A percentile compares a stretch with the other conserved stretches of the same genome.
These are phyloP conservation scores for Acleris cristana DNA, from an alignment of 2,888 invertebrate genomes.

Conservation along the genomic window DNA sequence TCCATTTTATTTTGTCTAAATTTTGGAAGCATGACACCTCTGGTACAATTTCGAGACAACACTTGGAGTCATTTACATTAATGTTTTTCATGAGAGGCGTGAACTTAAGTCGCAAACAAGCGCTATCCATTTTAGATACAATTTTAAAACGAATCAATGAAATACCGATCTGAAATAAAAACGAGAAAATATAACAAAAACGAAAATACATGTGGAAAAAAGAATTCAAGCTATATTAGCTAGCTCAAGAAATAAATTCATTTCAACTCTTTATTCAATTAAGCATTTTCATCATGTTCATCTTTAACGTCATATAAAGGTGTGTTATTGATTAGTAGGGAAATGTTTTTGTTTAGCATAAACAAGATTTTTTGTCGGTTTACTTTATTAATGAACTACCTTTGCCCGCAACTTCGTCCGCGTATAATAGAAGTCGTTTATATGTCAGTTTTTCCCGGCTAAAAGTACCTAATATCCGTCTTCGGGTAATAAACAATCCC, in stretches of 20 bases:
- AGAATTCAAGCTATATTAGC: neutral
- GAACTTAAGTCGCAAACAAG: constrained; percentile 66
- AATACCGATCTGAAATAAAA: constrained; percentile 36
- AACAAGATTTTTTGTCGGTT: too few relatives aligned
- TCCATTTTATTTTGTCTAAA: constrained; percentile 66
- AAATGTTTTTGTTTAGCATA: too few relatives aligned
- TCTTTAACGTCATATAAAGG: too few relatives aligned
- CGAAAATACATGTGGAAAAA: neutral
- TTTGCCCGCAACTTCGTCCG: too few relatives aligned
- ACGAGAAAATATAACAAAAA: constrained; percentile 43
- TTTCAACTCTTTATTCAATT: too few relatives aligned
- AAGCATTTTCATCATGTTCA: too few relatives aligned
- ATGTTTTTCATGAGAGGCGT: constrained; percentile 58
- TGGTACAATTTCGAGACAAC: constrained; percentile 69
- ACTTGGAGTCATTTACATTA: constrained; percentile 53
- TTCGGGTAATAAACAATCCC: too few relatives aligned
- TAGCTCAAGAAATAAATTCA: too few relatives aligned
- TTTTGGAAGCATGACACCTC: constrained; percentile 63
- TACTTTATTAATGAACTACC: too few relatives aligned
- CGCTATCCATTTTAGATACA: constrained; percentile 57
- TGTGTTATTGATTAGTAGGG: neutral
- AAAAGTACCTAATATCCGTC: too few relatives aligned
- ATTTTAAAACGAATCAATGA: constrained; percentile 38
- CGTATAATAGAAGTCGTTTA: too few relatives aligned
- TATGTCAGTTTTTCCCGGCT: too few relatives aligned